Evolutionary conservation across 2,797 vertebrate genomes (phyloP).

Genomic region (Tamandua tetradactyla): DNA sequence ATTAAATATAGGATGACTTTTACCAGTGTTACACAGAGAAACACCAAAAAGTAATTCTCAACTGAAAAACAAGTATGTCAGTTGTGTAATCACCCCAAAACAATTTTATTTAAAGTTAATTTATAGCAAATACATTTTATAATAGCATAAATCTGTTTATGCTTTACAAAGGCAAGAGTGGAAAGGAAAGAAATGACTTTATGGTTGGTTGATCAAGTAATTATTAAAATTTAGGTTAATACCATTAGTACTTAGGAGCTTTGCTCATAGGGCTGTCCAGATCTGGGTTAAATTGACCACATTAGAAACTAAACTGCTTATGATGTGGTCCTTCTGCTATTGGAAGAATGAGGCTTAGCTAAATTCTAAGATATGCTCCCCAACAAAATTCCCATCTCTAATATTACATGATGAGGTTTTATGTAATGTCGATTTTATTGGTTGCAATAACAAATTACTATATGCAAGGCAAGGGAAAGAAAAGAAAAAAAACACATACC

Average conservation of each 20-base stretch:
- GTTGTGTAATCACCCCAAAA: neutral
- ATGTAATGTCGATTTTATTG: neutral
- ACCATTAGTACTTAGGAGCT: neutral
- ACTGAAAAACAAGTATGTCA: neutral
- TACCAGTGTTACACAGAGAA: neutral
- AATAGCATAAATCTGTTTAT: neutral
- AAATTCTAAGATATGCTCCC: neutral
- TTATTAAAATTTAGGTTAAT: neutral
- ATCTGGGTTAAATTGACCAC: neutral
- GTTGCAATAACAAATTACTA: neutral
- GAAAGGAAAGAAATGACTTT: neutral
- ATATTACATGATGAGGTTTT: neutral
- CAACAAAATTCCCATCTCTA: neutral
- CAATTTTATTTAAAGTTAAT: neutral
- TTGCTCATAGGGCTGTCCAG: neutral
- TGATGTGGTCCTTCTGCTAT: neutral
- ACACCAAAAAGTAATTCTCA: neutral
- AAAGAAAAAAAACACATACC: neutral
- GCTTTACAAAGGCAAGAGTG: neutral
- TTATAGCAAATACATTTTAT: neutral
- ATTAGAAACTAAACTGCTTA: neutral
- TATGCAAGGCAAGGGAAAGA: neutral
- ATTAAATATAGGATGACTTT: neutral
- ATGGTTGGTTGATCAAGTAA: neutral
- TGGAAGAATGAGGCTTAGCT: neutral